Evolutionary conservation across 2,113 vertebrate genomes (phyloP), one percentile per base, ranked within the genome.

Genomic region (Paracanthobrama guichenoti): DNA sequence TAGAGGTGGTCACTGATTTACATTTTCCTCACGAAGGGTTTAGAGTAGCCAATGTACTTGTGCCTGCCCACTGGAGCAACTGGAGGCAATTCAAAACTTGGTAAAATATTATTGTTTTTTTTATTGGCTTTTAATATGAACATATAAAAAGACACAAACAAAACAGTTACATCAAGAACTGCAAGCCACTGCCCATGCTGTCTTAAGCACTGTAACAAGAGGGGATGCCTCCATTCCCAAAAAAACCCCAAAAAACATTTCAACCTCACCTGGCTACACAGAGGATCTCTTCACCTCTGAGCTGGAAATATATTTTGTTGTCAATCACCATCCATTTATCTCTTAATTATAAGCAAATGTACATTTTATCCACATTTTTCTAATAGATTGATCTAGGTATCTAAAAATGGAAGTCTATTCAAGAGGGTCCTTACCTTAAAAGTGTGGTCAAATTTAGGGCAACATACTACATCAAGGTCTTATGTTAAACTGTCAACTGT

Each of bases 61-160:
- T 85, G 50, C 85, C 89, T 87, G 87, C 82, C 90, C 86, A 73
- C 79, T 87, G 86, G 88, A 94, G 93, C 93, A 93, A 92, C 84
- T 92, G 90, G 91, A 94, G 91, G 91, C 93, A 87, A 95, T 92
- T 94, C 90, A 90, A 91, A 93, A 91, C 91, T 92, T 95, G 92
- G 93, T 95, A 95, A 95, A 95, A 95, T 95, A 95, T 94, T 92
- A 94, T 94, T 94, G 9, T 90, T 90, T 94, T 90, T 94, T 94
- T 94, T 93, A 94, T 95, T 94, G 93, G 93, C 90, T 94, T 94
- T 93, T 94, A 93, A 94, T 94, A 94, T 93, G 94, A 94, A 95
- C 94, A 95, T 94, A 91, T 93, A 94, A 93, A 94, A 94, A 89
- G 88, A 92, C 80, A 93, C 89, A 86, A 93, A 92, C 92, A 86